Evolutionary conservation across 2,797 vertebrate species (phyloP), one percentile per base, ranked within the genome.

Genomic region (Pristis pectinata): DNA sequence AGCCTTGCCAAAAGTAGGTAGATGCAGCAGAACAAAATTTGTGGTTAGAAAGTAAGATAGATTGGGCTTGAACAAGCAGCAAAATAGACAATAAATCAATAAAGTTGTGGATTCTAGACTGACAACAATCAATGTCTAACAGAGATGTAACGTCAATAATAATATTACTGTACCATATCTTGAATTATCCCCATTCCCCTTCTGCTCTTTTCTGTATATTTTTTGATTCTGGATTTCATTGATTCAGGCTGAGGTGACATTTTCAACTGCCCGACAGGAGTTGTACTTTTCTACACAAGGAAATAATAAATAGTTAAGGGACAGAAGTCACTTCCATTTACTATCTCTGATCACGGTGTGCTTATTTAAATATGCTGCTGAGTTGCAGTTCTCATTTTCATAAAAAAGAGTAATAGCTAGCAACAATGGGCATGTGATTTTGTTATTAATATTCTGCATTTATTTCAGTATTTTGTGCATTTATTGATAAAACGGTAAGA

Each of bases 11-110:
- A 95, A 94, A 27, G 30, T 95, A 95, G 96, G 95, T 96, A 94
- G 96, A 96, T 95, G 95, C 95, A 96, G 96, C 96, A 95, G 96
- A 96, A 97, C 95, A 97, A 95, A 95, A 95, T 96, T 95, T 9
- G 17, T 91, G 59, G 94, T 96, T 80, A 95, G n/a, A 37, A 94
- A 95, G 95, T 95, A 94, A 96, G 96, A 96, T 94, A 95, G 93
- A 96, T 95, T 30, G 24, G 72, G 13, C 34, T 95, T 79, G 49
- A 22, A 24, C 8, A 94, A 11, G 59, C 85, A 64, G 94, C 9
- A 83, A 37, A 92, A 70, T 44, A 34, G 76, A 76, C 79, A 87
- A 89, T 77, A 94, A 95, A 94, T 93, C 94, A 94, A 95, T 82
- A n/a, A 9, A 41, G 72, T 30, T 79, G 82, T 87, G 61, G 95